phyloP scores from a whole-genome alignment of 37 sponge, comb jelly and placozoan genomes.

The Dysidea cf. avara region DNA sequence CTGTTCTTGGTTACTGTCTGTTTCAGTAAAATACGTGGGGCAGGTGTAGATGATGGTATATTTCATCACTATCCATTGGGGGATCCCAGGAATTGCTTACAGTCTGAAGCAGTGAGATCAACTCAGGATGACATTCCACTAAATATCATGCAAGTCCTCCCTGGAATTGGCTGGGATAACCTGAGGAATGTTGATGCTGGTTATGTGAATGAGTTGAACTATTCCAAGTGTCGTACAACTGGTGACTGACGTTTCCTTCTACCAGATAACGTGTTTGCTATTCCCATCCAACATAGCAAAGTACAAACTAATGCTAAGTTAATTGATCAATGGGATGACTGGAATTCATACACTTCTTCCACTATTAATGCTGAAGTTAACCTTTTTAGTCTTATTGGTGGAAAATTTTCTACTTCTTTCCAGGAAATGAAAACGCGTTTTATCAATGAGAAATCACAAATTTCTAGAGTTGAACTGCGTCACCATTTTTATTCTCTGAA shows the following conservation, averaged over 20 bases:
- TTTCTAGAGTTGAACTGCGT: constrained; percentile 56
- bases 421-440: constrained; percentile 31
- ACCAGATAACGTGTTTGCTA: constrained; percentile 42
- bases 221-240: constrained; percentile 56
- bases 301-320: constrained; percentile 46
- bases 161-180: constrained; percentile 77
- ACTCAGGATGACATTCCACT: constrained; percentile 35
- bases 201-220: constrained; percentile 42
- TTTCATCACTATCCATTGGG: constrained; percentile 32
- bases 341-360: constrained; percentile 41
- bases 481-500: constrained; percentile 45
- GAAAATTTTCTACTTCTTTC: constrained; percentile 58
- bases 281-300: constrained; percentile 55
- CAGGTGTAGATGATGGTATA: too few relatives aligned
- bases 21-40: too few relatives aligned
- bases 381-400: constrained; percentile 47
- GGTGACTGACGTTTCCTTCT: constrained; percentile 71
- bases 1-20: too few relatives aligned
- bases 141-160: constrained; percentile 65
- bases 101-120: neutral
- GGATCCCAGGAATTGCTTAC: constrained; percentile 67
- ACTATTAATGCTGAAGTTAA: constrained; percentile 49
- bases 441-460: constrained; percentile 28
- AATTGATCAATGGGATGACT: constrained; percentile 57
- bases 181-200: constrained; percentile 74